Evolutionary conservation across 1,140 invertebrate genomes (phyloP), one percentile per base, ranked within the genome.

Genomic region (Drosophila nebulosa): DNA sequence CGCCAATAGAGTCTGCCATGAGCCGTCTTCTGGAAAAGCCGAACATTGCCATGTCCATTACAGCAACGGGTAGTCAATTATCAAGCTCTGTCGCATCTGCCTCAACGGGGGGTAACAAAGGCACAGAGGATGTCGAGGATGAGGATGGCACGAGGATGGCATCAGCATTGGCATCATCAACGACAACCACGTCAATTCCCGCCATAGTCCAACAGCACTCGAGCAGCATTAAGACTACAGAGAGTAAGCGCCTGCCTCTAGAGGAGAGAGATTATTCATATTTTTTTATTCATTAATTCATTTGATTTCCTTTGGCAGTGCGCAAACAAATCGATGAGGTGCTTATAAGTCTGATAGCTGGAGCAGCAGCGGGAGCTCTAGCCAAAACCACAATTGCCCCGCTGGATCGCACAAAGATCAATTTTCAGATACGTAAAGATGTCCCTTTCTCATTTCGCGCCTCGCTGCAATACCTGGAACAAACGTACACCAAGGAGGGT

Each of bases 331-430:
- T 90, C 52, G 81, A 91, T 58, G 66, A 69, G 46, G 94, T 97
- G 50, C 81, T 95, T 64, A 95, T 95, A 26, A 96, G 95, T 86
- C 92, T 97, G 74, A 79, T 94, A 18, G 94, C 97, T 0, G 98
- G 98, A 26, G 97, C 97, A 2, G 92, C 94, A 21, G 97, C 98
- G n/a, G 99, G 99, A 3, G 97, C 97, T 18, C 74, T 99, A 5
- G 98, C 98, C 3, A 99, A 99, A 93, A 98, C 98, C 0, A 94
- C 95, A 9, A 99, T 99, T 80, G 99, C 99, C 2, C 99, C 99
- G 1, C 92, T 99, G 14, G 99, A 99, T 93, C 93, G 99, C 64
- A 98, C 98, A 59, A 99, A 99, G 94, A 99, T 99, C 60, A 98
- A 98, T 93, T 99, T 99, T 92, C 98, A 99, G 92, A 95, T 94